Base-by-base conservation (phyloP, 1,140 invertebrate species). In the Calosoma granatense region DNA sequence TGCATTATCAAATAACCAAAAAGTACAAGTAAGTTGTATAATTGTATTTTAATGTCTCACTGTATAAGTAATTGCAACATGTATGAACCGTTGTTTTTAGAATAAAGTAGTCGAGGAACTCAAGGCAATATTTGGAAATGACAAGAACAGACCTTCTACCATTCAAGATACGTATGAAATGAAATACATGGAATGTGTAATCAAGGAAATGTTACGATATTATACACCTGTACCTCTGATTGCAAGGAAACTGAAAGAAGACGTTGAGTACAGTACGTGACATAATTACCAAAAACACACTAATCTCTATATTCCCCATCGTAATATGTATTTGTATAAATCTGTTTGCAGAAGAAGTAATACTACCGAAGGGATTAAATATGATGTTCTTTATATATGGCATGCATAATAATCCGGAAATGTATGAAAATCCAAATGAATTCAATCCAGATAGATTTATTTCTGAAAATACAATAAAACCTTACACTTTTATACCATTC, bases 371-470 rank as follows among this genome's bases (percentile, higher is more conserved):
- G 43, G 76, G 76, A 2, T 61, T 74, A 1, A 76, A 74, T 57
- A 67, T 82, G 15, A 63, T 67, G 0, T 67, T 83, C 1, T 68
- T 76, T 0, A 72, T 76, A 0, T 70, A 71, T 55, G 82, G 78
- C 58, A 65, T 90, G 26, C 90, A 93, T 67, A 76, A 83, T 55
- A 76, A 85, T 65, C 71, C 77, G 1, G 71, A 81, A 20, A 65
- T 79, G 22, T 92, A 82, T 66, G 76, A 79, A 36, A 76, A 91
- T 56, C 88, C 90, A 0, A 77, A 85, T 36, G 71, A 73, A 56
- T 92, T 88, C 67, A 78, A 88, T 68, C 90, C 90, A 0, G 86
- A 91, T 56, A 74, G 88, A 62, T 92, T 92, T 72, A 67, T 81
- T 17, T 74, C 79, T 12, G 76, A 80, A 59, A 81, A 83, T 66